phyloP scores from a whole-genome alignment of 2,797 vertebrate species.

The Channallabes apus region DNA sequence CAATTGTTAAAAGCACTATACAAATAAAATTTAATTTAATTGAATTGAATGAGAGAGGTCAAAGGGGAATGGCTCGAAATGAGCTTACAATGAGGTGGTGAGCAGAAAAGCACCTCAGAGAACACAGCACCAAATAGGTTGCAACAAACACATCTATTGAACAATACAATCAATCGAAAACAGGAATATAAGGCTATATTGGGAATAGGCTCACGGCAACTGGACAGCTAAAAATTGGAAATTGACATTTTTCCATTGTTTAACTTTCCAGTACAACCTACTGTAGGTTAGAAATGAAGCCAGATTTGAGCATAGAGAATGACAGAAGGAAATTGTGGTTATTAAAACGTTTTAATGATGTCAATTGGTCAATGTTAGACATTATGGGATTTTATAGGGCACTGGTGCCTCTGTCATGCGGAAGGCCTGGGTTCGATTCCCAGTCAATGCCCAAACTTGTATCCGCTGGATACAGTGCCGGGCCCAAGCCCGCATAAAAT shows the following conservation, averaged over 20 bases:
- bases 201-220: background rate
- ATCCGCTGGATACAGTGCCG: no score
- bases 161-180: background rate
- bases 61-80: background rate
- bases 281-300: background rate
- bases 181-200: background rate
- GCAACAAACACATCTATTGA: background rate
- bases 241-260: background rate
- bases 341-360: no score
- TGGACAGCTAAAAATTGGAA: background rate
- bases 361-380: no score
- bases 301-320: background rate
- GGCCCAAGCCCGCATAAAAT: no score
- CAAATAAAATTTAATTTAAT: no score
- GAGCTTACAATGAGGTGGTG: background rate
- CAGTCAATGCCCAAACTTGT: no score
- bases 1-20: no score
- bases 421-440: no score
- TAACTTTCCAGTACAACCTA: background rate
- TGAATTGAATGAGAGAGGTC: background rate
- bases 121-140: background rate
- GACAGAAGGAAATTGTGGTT: background rate
- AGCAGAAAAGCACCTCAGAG: background rate
- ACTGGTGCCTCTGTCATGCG: no score
- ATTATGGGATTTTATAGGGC: no score